Percentiles rank a stretch among this genome's conserved stretches.
phyloP scores from a whole-genome alignment of 2,113 vertebrate genomes.

The Podocnemis expansa region DNA sequence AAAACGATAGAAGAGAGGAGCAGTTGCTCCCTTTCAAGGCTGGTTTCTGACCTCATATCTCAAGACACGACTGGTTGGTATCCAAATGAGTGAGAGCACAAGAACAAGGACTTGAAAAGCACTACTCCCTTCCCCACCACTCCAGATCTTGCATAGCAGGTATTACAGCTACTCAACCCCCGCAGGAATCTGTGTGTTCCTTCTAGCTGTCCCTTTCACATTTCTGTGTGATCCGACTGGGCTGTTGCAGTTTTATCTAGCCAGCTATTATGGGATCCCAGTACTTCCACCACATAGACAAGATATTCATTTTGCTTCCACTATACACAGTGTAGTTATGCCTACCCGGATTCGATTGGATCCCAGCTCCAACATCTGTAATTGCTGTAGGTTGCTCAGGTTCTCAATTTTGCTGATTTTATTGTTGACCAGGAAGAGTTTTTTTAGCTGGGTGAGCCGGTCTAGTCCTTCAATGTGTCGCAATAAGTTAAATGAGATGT shows the following conservation, averaged over 20 bases:
- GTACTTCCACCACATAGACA: not conserved
- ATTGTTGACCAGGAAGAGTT: constrained; percentile 97
- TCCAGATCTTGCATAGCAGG: not conserved
- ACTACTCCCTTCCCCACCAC: not conserved
- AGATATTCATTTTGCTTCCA: not conserved
- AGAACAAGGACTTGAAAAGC: not conserved
- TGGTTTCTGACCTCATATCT: not conserved
- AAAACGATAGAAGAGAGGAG: not conserved
- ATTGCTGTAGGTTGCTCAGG: constrained; percentile 82
- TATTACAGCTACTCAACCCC: not conserved
- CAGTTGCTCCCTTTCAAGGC: not conserved
- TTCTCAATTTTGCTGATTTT: constrained; percentile 93
- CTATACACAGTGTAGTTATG: not conserved
- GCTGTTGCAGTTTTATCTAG: not conserved
- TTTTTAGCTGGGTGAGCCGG: constrained; percentile 85
- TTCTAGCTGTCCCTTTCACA: not conserved
- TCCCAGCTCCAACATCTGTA: constrained; percentile 96
- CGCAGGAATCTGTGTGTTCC: not conserved
- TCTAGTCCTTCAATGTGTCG: constrained; percentile 93
- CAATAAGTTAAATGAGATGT: constrained; percentile 96
- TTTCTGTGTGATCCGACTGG: not conserved
- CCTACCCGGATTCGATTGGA: constrained; percentile 97
- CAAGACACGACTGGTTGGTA: not conserved
- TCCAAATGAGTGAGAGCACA: not conserved
- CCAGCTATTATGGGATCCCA: not conserved